Evolutionary conservation across 2,113 vertebrate species (phyloP), one percentile per base, ranked within the genome.

Genomic region (Cinclus cinclus): DNA sequence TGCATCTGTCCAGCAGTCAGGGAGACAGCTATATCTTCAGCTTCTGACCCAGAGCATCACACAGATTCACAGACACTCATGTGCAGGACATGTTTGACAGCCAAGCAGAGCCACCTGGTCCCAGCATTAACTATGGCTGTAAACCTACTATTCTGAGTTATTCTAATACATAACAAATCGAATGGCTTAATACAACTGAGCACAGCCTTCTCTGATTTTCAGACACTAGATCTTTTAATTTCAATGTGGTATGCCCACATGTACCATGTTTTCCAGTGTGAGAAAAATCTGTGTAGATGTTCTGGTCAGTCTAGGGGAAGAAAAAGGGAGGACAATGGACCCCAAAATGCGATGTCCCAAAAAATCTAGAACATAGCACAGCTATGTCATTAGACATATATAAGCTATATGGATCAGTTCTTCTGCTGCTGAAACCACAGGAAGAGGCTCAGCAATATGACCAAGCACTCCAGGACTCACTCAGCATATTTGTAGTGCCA

Each of bases 401-500:
- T 52, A 49, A 83, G 20, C 13, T 70, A 22, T 14, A 7, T 21
- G n/a, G n/a, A 33, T 11, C 25, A 42, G 14, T 67, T 81, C 19
- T 83, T 85, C 65, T 49, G 58, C 46, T 73, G 28, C 62, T 71
- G 37, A 92, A 80, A 64, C 30, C 35, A 39, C 15, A 73, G 18
- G 6, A 81, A 52, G 17, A 60, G 39, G 30, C 31, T 68, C 46
- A 91, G 90, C 6, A 58, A 55, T 14, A 13, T 46, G 62, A 62
- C 25, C 30, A 60, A 71, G 42, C 27, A 23, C 30, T 81, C 20
- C 53, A 71, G 46, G 28, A 98, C 99, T 99, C 97, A 99, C 99
- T 99, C 99, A 4, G 99, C 98, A 52, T 98, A 99, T 98, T 97
- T 98, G 91, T 99, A 99, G 96, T 99, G 99, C 99, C 99, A 99